Evolutionary conservation across 2,113 vertebrate genomes (phyloP).

Genomic region (Psittacara wagleri): DNA sequence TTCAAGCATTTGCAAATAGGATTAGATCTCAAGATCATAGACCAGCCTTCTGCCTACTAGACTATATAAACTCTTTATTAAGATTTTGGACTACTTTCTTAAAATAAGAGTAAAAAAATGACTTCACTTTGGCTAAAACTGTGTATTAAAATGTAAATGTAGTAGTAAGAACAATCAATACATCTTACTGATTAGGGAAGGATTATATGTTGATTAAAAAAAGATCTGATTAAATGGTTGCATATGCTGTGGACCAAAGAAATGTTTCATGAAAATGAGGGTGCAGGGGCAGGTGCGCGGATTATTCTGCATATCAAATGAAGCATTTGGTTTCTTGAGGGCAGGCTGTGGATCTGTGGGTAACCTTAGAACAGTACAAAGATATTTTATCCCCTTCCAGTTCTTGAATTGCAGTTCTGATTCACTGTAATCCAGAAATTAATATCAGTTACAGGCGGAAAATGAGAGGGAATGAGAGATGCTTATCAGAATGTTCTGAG

Average conservation of each 20-base stretch:
- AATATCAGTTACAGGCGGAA: neutral
- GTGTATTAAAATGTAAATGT: neutral
- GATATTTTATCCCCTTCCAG: neutral
- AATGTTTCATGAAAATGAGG: neutral
- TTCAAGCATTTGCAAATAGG: slow-evolving; percentile 19
- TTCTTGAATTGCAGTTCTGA: neutral
- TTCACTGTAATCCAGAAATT: neutral
- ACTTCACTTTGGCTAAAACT: neutral
- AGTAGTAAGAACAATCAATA: neutral
- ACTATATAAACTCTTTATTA: neutral
- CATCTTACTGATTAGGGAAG: neutral
- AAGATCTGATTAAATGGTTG: neutral
- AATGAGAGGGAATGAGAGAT: slow-evolving; percentile 24
- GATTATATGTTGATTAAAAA: neutral
- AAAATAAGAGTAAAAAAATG: neutral
- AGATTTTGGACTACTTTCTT: neutral
- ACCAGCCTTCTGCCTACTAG: neutral
- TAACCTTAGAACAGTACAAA: neutral
- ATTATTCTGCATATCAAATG: neutral
- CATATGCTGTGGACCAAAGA: neutral
- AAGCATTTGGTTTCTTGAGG: neutral
- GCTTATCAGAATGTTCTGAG: slow-evolving; percentile 7
- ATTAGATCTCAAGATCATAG: slow-evolving; percentile 24
- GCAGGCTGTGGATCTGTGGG: neutral
- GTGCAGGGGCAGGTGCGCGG: neutral